Base-by-base conservation (phyloP, 2,888 invertebrate species). In the Stenodema calcarata region DNA sequence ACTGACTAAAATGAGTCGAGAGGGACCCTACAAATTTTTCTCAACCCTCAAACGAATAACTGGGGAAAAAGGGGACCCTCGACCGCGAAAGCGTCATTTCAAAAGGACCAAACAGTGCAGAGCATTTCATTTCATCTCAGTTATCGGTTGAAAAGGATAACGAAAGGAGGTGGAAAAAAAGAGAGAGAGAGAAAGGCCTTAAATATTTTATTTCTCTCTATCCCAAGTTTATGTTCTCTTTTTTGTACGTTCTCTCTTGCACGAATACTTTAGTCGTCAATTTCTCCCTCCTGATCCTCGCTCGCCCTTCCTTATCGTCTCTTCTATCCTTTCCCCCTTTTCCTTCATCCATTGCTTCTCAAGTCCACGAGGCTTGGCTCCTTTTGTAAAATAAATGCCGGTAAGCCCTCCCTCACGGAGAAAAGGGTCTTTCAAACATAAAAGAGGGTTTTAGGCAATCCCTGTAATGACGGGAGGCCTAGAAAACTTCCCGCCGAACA, bases 361-460 rank as follows among this genome's bases (percentile, higher is more conserved):
- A 28, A 54, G 41, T 83, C 62, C 23, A 62, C 23, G 62, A 27
- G 62, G 23, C 23, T 62, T 62, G 23, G 23, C 62, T 69, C 76
- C 81, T 73, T 62, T 80, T 80, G 80, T 80, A 80, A 80, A 80
- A 80, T 80, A 54, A 80, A 80, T 80, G 80, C 80, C 54, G 80
- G 80, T 54, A 80, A 80, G 54, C 54, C 54, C 23, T 50, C 28
- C 50, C 28, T 12, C 18, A 11, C 18, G n/a, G 2, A 6, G 50
- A 47, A 50, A 27, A 27, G 47, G 11, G 28, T 50, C 16, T 50
- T 30, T 50, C 27, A n/a, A 80, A 80, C 80, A 80, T 27, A 80
- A 54, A 50, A 30, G 54, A 28, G 54, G 80, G 47, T 80, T 80
- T 80, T 50, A 28, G 80, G 54, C 27, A 28, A 80, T 80, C 80